Percentiles rank a stretch among this genome's conserved stretches.
These are phyloP conservation scores for Hydra vulgaris DNA, from an alignment of 30 jellyfish, hydroid and myxozoan species.

Conservation along the genomic window DNA sequence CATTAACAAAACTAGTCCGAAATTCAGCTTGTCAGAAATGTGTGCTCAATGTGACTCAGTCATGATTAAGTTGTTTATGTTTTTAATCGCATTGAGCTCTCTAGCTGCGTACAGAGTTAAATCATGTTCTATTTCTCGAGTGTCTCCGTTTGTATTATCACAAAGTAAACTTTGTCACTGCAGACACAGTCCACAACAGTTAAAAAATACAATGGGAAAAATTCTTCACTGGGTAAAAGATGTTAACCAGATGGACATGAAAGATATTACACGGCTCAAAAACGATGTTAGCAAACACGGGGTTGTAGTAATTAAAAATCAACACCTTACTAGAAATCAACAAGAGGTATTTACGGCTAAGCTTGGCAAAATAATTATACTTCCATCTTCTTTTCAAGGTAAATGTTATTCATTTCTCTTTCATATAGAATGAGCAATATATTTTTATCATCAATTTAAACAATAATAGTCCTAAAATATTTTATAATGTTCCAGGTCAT, in stretches of 20 bases:
- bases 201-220: neutral
- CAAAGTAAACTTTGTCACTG: neutral
- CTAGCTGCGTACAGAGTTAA: neutral
- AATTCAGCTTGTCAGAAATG: too few relatives aligned
- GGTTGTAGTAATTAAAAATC: neutral
- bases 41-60: too few relatives aligned
- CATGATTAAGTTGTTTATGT: neutral
- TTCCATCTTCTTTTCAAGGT: conserved; percentile 2
- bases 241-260: neutral
- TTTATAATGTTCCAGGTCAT: neutral
- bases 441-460: too few relatives aligned
- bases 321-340: neutral
- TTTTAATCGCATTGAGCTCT: neutral
- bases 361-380: neutral
- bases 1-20: too few relatives aligned
- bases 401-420: too few relatives aligned
- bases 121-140: neutral
- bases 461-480: neutral
- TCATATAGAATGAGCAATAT: too few relatives aligned
- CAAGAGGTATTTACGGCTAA: neutral
- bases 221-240: conserved; percentile 5
- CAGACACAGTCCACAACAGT: neutral
- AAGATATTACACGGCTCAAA: neutral
- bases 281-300: neutral
- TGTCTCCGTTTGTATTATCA: neutral